Percentiles rank a stretch among this genome's conserved stretches.
Conservation (phyloP, 2,113 vertebrate genomes). For the Ceyx margarethae region DNA sequence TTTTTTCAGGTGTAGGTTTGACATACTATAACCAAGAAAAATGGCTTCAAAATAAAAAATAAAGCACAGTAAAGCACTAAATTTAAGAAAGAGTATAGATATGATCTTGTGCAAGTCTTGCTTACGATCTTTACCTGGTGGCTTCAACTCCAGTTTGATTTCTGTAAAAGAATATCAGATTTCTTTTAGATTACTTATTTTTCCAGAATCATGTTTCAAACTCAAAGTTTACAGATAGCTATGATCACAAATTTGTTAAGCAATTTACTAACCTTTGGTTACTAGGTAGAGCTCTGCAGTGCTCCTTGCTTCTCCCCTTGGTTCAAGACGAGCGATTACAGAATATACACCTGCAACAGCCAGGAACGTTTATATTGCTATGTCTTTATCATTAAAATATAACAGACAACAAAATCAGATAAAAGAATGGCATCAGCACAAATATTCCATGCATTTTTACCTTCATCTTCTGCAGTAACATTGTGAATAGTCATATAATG, state of each 20-base stretch:
- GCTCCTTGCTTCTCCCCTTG: constrained; percentile 88
- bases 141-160: constrained; percentile 83
- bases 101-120: background rate
- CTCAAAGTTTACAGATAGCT: background rate
- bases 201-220: background rate
- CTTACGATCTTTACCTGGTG: constrained; percentile 81
- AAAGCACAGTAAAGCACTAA: background rate
- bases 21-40: background rate
- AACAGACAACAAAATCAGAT: background rate
- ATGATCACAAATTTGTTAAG: background rate
- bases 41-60: background rate
- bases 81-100: background rate
- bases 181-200: constrained; percentile 17
- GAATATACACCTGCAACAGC: constrained; percentile 91
- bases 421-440: background rate
- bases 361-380: background rate
- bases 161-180: constrained; percentile 79
- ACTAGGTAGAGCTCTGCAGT: constrained; percentile 91
- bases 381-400: background rate
- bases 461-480: constrained; percentile 95
- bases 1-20: background rate
- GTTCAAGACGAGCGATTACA: constrained; percentile 93
- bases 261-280: constrained; percentile 83
- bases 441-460: constrained; percentile 72
- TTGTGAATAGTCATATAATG: constrained; percentile 99